Percentiles rank a stretch among this genome's conserved stretches.
Conservation (phyloP, 2,888 invertebrate species). For the Periphyllus acericola region DNA sequence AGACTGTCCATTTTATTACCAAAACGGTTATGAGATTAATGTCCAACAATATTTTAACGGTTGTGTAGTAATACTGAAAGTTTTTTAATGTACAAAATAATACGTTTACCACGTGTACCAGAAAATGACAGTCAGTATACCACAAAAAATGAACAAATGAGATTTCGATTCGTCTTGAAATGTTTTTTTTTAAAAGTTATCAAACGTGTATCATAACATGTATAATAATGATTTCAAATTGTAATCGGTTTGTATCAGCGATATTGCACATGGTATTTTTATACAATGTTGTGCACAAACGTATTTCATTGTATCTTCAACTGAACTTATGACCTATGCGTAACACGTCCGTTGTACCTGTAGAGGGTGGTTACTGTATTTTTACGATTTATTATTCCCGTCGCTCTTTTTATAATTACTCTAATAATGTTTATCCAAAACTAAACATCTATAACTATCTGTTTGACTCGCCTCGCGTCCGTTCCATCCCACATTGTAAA, state of each 20-base stretch:
- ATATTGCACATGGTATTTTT: not conserved
- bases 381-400: conserved; percentile 21
- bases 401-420: not conserved
- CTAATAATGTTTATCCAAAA: conserved; percentile 31
- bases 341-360: conserved; percentile 8
- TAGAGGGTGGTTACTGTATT: conserved; percentile 9
- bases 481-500: not conserved
- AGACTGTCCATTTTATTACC: no score
- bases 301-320: not conserved
- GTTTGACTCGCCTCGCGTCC: not conserved
- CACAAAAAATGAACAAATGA: no score
- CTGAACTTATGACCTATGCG: not conserved
- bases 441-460: not conserved
- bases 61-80: no score
- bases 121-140: no score
- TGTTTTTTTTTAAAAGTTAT: no score
- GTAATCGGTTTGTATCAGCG: not conserved
- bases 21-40: no score
- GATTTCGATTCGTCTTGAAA: no score
- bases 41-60: no score
- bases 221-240: not conserved
- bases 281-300: not conserved
- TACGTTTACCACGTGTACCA: no score
- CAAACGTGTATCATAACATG: no score
- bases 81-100: no score